A percentile compares a stretch with the other conserved stretches of the same genome.
Evolutionary conservation across 2,797 vertebrate species (phyloP).

Genomic region (Microtus agrestis): DNA sequence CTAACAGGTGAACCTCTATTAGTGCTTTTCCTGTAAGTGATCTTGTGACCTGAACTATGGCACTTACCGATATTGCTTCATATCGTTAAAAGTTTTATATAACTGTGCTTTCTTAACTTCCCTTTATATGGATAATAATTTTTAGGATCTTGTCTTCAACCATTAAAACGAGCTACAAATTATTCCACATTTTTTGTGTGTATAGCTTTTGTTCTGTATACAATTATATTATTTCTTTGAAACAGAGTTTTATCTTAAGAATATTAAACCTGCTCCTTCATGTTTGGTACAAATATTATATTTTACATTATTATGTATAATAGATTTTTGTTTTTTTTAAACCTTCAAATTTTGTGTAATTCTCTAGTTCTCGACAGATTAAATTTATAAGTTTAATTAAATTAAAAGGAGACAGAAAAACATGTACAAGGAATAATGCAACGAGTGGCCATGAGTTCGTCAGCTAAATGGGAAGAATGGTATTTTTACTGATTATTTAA

Average conservation of each 20-base stretch:
- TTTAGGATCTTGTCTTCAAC: constrained; percentile 34
- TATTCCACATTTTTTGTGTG: background rate
- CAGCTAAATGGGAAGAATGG: background rate
- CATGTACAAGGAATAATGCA: background rate
- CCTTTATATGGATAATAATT: background rate
- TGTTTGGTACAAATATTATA: constrained; percentile 36
- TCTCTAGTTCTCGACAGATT: background rate
- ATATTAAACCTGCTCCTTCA: constrained; percentile 26
- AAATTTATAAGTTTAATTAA: constrained; percentile 31
- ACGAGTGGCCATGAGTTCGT: background rate
- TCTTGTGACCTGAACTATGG: constrained; percentile 47
- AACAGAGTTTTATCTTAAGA: constrained; percentile 47
- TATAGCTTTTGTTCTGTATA: constrained; percentile 31
- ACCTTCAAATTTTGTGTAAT: constrained; percentile 21
- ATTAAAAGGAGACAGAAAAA: background rate
- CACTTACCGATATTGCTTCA: background rate
- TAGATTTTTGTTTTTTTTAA: constrained; percentile 4
- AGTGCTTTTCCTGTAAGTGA: constrained; percentile 8
- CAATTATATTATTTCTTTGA: constrained; percentile 55
- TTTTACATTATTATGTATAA: constrained; percentile 15
- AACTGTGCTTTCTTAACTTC: constrained; percentile 33
- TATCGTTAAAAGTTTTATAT: constrained; percentile 40
- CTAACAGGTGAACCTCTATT: background rate
- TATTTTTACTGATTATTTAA: constrained; percentile 24
- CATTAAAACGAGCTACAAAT: constrained; percentile 15